phyloP scores from a whole-genome alignment of 2,888 invertebrate species.

The Blastobasis adustella region DNA sequence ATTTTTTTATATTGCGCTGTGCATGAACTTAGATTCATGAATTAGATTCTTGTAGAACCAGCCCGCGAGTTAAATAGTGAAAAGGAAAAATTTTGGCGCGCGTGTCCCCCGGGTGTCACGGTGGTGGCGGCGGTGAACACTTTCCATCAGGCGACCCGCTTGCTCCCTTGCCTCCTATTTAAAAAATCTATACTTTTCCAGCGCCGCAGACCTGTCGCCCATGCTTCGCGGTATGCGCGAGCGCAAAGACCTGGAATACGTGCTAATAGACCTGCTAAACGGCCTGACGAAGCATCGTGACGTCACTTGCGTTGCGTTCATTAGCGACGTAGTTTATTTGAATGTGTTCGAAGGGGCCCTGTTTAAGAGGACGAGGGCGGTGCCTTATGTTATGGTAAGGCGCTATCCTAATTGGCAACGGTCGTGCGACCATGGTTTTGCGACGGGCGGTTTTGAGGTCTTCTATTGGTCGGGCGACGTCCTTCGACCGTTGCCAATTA shows the following conservation, averaged over 20 bases:
- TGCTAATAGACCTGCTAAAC: constrained; percentile 46
- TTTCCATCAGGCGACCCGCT: too few species aligned
- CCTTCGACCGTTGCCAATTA: too few species aligned
- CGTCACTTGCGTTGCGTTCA: constrained; percentile 65
- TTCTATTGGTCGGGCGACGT: too few species aligned
- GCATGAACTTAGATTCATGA: too few species aligned
- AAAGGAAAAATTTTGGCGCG: too few species aligned
- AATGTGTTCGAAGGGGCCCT: constrained; percentile 65
- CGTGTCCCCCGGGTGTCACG: too few species aligned
- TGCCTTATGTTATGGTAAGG: constrained; percentile 71
- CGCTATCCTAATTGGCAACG: background rate
- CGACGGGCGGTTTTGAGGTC: too few species aligned
- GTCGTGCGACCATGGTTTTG: too few species aligned
- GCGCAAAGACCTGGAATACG: constrained; percentile 40
- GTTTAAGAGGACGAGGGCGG: constrained; percentile 51
- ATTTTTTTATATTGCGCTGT: too few species aligned
- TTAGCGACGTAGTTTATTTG: constrained; percentile 70
- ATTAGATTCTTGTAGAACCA: too few species aligned
- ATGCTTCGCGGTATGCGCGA: constrained; percentile 33
- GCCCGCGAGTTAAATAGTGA: too few species aligned
- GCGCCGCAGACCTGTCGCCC: constrained; percentile 26
- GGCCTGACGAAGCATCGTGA: constrained; percentile 32
- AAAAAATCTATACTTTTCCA: constrained; percentile 13
- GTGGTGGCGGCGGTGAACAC: too few species aligned
- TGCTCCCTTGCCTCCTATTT: background rate